Evolutionary conservation across 2,888 invertebrate species (phyloP).

Genomic region (Pseudoips prasinana): DNA sequence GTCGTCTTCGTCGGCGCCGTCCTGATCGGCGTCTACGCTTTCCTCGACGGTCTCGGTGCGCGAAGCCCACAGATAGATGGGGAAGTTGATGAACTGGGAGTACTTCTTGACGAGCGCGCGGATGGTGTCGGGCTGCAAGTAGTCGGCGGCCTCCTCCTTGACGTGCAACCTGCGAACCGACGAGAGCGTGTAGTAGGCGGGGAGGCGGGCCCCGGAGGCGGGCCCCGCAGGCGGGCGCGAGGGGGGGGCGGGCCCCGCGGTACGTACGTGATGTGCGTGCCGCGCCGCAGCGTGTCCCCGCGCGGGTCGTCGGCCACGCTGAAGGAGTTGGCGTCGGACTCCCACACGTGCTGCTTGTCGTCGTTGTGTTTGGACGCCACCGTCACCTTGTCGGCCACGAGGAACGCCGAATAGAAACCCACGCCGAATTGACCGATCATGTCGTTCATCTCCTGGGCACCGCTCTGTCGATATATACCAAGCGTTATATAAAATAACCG

Average conservation of each 20-base stretch:
- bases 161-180: conserved; percentile 88
- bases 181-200: no score
- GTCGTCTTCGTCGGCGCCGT: conserved; percentile 38
- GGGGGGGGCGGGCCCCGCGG: conserved; percentile 83
- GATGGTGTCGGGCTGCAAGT: conserved; percentile 95
- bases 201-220: not conserved
- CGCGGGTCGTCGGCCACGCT: conserved; percentile 96
- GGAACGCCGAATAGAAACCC: conserved; percentile 99
- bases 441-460: conserved; percentile 91
- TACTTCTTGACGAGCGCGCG: conserved; percentile 97
- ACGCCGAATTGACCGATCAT: conserved; percentile 99
- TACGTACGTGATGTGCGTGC: conserved; percentile 89
- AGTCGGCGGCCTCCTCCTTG: conserved; percentile 98
- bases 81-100: conserved; percentile 99
- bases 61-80: conserved; percentile 96
- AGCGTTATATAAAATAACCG: no score
- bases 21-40: conserved; percentile 20
- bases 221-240: not conserved
- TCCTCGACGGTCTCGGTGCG: conserved; percentile 51
- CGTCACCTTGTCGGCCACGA: conserved; percentile 97
- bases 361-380: conserved; percentile 98
- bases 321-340: conserved; percentile 96
- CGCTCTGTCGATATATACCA: conserved; percentile 47
- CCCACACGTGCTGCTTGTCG: conserved; percentile 98
- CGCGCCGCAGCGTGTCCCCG: conserved; percentile 94